A percentile compares a stretch with the other conserved stretches of the same genome.
Conservation (phyloP, 2,888 invertebrate species). For the Pantelozetes paolii region DNA sequence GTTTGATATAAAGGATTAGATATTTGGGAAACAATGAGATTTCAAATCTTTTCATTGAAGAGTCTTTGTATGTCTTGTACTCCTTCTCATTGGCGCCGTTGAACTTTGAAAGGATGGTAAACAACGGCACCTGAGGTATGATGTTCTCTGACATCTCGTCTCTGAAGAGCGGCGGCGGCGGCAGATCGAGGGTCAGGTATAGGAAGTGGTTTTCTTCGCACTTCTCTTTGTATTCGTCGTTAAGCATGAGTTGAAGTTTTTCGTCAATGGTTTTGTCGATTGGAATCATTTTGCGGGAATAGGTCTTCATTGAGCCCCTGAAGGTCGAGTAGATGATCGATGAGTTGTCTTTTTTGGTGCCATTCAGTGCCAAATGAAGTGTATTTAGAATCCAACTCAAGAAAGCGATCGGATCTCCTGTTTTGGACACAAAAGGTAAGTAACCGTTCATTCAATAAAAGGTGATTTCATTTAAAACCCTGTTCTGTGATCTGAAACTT, state of each 20-base stretch:
- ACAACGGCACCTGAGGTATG: constrained; percentile 95
- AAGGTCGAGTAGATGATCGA: constrained; percentile 94
- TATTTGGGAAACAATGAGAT: constrained; percentile 88
- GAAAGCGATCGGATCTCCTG: constrained; percentile 85
- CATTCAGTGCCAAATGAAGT: constrained; percentile 86
- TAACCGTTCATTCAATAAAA: constrained; percentile 42
- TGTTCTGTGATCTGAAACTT: constrained; percentile 96
- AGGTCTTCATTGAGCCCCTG: constrained; percentile 60
- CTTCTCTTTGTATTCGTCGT: constrained; percentile 50
- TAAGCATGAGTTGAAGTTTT: constrained; percentile 41
- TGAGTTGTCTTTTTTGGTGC: constrained; percentile 70
- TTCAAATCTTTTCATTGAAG: constrained; percentile 93
- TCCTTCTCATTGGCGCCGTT: constrained; percentile 93
- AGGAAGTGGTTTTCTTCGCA: constrained; percentile 88
- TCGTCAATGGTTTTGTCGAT: constrained; percentile 46
- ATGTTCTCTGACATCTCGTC: constrained; percentile 98
- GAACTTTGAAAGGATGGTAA: constrained; percentile 88
- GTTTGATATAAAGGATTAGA: constrained; percentile 90
- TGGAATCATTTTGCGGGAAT: constrained; percentile 49
- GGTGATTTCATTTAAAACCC: too few relatives aligned
- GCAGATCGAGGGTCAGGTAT: constrained; percentile 94
- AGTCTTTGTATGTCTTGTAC: constrained; percentile 98
- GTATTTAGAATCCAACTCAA: constrained; percentile 97
- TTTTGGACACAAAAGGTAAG: constrained; percentile 58
- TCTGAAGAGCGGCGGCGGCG: constrained; percentile 84